phyloP scores from a whole-genome alignment of 2,888 invertebrate genomes.

The Lycocerus yunnanus region DNA sequence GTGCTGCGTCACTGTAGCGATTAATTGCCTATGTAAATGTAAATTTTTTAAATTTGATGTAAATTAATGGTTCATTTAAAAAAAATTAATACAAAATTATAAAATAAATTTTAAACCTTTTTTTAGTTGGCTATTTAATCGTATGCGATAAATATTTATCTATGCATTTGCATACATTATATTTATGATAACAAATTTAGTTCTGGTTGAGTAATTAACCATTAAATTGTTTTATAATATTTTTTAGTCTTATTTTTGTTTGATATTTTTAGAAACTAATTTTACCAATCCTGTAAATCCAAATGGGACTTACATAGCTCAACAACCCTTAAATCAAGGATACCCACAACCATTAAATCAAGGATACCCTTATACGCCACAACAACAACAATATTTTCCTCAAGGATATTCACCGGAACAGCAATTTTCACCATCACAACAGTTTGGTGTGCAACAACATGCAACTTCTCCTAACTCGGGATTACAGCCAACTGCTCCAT shows the following conservation, averaged over 20 bases:
- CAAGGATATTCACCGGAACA: neutral
- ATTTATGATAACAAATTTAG: neutral
- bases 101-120: too few relatives aligned
- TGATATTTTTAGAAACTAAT: neutral
- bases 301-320: neutral
- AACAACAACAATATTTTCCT: neutral
- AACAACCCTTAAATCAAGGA: neutral
- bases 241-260: too few relatives aligned
- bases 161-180: too few relatives aligned
- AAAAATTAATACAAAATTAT: too few relatives aligned
- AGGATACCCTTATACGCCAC: neutral
- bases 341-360: neutral
- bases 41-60: neutral
- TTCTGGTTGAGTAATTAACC: neutral
- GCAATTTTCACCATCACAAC: neutral
- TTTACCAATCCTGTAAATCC: neutral
- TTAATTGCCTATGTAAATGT: neutral
- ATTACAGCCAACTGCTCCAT: neutral
- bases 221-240: neutral
- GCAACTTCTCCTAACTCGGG: neutral
- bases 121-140: too few relatives aligned
- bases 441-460: neutral
- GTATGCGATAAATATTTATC: too few relatives aligned
- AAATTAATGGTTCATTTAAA: too few relatives aligned
- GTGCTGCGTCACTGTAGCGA: neutral